Evolutionary conservation across 2,888 invertebrate genomes (phyloP).

Genomic region (Drosophila cyrtoloma): DNA sequence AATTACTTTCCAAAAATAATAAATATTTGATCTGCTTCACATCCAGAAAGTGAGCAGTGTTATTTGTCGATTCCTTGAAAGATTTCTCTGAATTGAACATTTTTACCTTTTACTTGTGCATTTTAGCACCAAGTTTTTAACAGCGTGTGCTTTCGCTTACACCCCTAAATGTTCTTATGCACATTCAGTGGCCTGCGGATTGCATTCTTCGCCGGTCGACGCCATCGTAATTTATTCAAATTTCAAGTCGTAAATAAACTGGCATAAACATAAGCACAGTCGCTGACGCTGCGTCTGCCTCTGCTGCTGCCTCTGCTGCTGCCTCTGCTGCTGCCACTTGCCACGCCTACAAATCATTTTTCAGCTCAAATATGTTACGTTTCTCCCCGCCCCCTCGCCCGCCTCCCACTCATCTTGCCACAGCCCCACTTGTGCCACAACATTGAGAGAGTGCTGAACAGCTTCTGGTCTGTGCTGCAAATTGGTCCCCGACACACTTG

Average conservation of each 20-base stretch:
- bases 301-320: slow-evolving; percentile 45
- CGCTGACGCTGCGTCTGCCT: slow-evolving; percentile 30
- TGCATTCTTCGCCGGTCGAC: slow-evolving; percentile 48
- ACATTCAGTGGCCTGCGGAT: not conserved
- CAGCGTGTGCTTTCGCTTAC: not conserved
- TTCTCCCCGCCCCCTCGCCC: not conserved
- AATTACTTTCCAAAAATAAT: not conserved
- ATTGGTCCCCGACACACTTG: slow-evolving; percentile 22
- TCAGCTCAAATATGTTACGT: slow-evolving; percentile 33
- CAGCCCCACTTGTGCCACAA: slow-evolving; percentile 36
- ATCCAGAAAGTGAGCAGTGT: not conserved
- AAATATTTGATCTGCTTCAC: not conserved
- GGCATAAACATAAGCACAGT: slow-evolving; percentile 73
- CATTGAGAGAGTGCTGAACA: slow-evolving; percentile 34
- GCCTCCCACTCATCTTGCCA: not conserved
- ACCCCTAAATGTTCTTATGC: slow-evolving; percentile 14
- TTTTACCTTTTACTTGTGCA: not conserved
- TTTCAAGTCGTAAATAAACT: slow-evolving; percentile 78
- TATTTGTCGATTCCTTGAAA: not conserved
- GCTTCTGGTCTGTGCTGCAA: slow-evolving; percentile 14
- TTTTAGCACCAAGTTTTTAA: not conserved
- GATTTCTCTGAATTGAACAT: not conserved
- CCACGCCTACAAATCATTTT: slow-evolving; percentile 53
- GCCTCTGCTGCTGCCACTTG: slow-evolving; percentile 41
- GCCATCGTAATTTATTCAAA: slow-evolving; percentile 79